Base-by-base conservation (phyloP, 2,888 invertebrate species). In the Metallyticus violacea region DNA sequence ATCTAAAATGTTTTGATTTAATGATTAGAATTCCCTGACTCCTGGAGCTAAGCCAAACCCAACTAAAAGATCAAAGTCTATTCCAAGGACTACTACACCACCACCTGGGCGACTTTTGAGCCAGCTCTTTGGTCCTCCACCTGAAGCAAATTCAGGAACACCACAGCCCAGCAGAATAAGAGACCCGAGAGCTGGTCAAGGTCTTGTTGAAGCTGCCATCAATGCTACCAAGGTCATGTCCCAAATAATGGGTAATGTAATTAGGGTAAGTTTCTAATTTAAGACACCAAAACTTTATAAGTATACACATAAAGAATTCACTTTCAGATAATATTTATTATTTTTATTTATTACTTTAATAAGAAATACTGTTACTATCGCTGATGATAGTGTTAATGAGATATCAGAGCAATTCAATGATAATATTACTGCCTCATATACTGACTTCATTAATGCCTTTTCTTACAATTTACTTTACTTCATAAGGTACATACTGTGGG, bases 171-270 rank as follows among this genome's bases (percentile, higher is more conserved):
- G 78, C 80, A 27, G 76, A 80, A 40, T 85, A 79, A 30, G 77
- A 76, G 83, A 83, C 6, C 83, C 83, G 6, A 83, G 83, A 29
- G 83, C 88, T 27, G 86, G 87, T 15, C 85, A 88, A 27, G 85
- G 85, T 6, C 93, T 96, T 87, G 93, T 96, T 84, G 95, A 94
- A 86, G 95, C 96, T 26, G 96, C 96, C 87, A 95, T 96, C 89
- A 96, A 96, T 90, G 96, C 96, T 88, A 96, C 96, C 30, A 94
- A 95, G 91, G 95, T 96, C 1, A 96, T 96, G 91, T 95, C 96
- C 88, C 95, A 95, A 91, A 96, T 96, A 92, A 93, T 96, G 90
- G 96, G 96, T 89, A 94, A 95, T 90, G 96, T 96, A 62, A 62
- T 62, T 0, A 62, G 40, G 40, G 40, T 62, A 62, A 62, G 40